These are phyloP conservation scores for Tolmerus cingulatus DNA, from an alignment of 2,888 invertebrate species.

Conservation along the genomic window DNA sequence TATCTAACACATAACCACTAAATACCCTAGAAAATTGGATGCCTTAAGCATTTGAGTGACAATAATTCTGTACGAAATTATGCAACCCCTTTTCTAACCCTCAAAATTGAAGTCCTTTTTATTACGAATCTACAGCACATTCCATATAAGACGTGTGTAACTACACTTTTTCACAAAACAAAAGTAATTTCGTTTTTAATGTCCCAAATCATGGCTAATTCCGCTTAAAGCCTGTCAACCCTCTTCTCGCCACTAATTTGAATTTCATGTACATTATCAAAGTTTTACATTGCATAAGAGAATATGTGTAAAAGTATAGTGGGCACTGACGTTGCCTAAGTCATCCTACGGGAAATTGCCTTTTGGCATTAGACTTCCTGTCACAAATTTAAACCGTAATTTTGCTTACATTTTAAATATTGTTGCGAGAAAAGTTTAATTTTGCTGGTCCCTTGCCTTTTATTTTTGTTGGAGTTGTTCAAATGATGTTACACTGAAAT, in stretches of 20 bases:
- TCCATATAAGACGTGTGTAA: background rate
- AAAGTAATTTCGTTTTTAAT: background rate
- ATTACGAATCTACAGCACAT: background rate
- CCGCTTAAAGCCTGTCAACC: slow-evolving; percentile 23
- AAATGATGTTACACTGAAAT: background rate
- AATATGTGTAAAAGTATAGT: background rate
- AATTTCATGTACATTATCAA: slow-evolving; percentile 27
- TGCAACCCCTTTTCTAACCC: background rate
- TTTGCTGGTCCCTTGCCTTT: background rate
- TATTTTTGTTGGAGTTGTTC: background rate
- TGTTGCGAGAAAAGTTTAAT: background rate
- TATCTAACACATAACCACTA: background rate
- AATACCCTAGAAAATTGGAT: background rate
- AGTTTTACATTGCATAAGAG: background rate
- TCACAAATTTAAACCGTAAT: background rate
- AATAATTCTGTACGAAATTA: background rate
- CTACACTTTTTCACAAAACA: background rate
- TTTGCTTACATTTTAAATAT: background rate
- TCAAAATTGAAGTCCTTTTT: background rate
- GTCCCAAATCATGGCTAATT: slow-evolving; percentile 25
- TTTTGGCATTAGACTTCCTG: slow-evolving; percentile 14
- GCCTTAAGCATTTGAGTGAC: background rate
- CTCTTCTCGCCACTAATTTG: slow-evolving; percentile 30
- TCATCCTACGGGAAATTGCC: slow-evolving; percentile 24
- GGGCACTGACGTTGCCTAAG: background rate